Percentiles rank a stretch among this genome's conserved stretches.
These are phyloP conservation scores for Platyscapa corneri DNA, from an alignment of 1,140 invertebrate genomes.

Conservation along the genomic window DNA sequence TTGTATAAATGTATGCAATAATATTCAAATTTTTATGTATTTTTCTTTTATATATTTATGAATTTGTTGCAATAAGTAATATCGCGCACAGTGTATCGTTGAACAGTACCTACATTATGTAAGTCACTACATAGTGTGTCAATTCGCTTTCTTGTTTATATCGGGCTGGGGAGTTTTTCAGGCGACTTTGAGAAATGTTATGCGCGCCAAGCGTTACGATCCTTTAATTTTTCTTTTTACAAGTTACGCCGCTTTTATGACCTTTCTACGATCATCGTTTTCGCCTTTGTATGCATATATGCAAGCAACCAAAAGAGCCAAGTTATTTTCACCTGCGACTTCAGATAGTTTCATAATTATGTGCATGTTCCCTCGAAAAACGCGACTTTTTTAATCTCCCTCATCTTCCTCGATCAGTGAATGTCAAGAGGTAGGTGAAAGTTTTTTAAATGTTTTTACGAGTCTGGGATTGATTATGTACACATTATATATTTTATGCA, in stretches of 20 bases:
- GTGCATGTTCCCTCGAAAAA: background rate
- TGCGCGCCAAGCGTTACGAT: background rate
- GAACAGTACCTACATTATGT: background rate
- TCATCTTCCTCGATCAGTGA: background rate
- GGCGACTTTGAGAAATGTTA: background rate
- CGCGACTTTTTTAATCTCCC: background rate
- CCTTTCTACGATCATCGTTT: constrained; percentile 28
- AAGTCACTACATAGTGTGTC: background rate
- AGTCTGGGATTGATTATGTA: constrained; percentile 3
- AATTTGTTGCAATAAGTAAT: background rate
- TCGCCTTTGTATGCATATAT: background rate
- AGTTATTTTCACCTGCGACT: constrained; percentile 13
- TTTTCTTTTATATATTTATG: background rate
- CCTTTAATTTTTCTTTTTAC: constrained; percentile 3
- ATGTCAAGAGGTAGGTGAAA: constrained; percentile 31
- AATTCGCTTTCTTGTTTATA: constrained; percentile 37
- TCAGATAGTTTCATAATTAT: constrained; percentile 22
- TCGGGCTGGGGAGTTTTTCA: background rate
- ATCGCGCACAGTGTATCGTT: background rate
- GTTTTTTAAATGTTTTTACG: constrained; percentile 16
- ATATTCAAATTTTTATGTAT: too few relatives aligned
- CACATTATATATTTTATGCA: constrained; percentile 19
- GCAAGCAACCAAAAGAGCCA: background rate
- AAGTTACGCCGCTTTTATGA: background rate
- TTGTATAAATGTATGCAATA: too few relatives aligned